Base-by-base conservation (phyloP, 2,113 vertebrate genomes). In the Blennius ocellaris region DNA sequence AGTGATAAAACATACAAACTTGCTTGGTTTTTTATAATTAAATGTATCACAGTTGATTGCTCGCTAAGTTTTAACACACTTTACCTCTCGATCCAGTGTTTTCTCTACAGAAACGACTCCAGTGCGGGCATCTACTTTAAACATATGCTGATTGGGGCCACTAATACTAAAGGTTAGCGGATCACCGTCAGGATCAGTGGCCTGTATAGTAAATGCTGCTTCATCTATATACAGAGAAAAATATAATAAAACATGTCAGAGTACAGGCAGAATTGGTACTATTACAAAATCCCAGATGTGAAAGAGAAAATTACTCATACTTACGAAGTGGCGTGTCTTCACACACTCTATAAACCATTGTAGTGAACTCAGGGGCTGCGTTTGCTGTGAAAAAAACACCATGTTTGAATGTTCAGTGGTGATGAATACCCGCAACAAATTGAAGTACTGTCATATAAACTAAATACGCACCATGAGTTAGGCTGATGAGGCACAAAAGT, bases 11-110 rank as follows among this genome's bases (percentile, higher is more conserved):
- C 11, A 67, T 6, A 37, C 49, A 21, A n/a, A n/a, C 21, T 4
- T 30, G 21, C 2, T 53, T n/a, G 5, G 3, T 70, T 7, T 44
- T 54, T n/a, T 5, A 40, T 21, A 69, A 11, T 50, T 1, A 38
- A 7, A 5, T 17, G 15, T 5, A 30, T 65, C 9, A 44, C 5
- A 39, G 11, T 2, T 50, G 8, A 70, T 44, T 3, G 7, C 6
- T 30, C 1, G 14, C 9, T 48, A 6, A 6, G 1, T 11, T 54
- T 21, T 10, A 12, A 1, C 5, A 36, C 5, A 54, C 7, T 69
- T n/a, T 92, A 96, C 95, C 92, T 96, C 95, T 56, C 80, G 92
- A 71, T 97, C 90, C 30, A 97, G 87, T 0, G 0, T 0, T 1
- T 0, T 44, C 0, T 0, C 14, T 15, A 96, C 47, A 0, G 0